Conservation (phyloP, 2,113 vertebrate genomes). For the Pandion haliaetus region DNA sequence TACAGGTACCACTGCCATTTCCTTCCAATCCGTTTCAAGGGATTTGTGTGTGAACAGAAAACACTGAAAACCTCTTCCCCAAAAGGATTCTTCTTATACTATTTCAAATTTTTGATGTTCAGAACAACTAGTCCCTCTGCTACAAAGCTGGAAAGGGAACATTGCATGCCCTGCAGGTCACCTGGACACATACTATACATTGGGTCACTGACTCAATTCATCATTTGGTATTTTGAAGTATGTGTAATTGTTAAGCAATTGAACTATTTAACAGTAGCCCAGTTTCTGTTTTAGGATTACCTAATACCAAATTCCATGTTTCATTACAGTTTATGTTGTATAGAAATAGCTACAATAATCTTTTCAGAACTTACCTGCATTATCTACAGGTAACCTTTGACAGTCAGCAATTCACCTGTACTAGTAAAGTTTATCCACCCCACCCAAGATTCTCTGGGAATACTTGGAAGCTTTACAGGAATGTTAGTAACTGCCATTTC, state of each 20-base stretch:
- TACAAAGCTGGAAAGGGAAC: background rate
- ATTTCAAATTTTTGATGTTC: background rate
- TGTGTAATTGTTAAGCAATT: background rate
- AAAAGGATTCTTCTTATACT: background rate
- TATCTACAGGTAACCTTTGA: background rate
- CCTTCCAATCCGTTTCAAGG: background rate
- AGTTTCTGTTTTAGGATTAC: background rate
- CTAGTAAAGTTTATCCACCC: background rate
- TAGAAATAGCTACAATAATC: background rate
- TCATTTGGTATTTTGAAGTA: background rate
- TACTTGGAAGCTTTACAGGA: background rate
- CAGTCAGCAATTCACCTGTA: background rate
- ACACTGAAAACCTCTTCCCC: background rate
- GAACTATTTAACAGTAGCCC: background rate
- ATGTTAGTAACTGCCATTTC: background rate
- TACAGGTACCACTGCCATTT: background rate
- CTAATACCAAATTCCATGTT: background rate
- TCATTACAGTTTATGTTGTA: background rate
- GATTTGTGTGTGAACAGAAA: background rate
- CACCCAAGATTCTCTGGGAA: background rate
- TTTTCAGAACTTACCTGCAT: background rate
- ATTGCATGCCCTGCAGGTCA: background rate
- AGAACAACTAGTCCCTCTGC: background rate
- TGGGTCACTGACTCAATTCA: background rate
- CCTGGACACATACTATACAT: background rate